Evolutionary conservation across 2,797 vertebrate genomes (phyloP), one percentile per base, ranked within the genome.

Genomic region (Gallinago stenura): DNA sequence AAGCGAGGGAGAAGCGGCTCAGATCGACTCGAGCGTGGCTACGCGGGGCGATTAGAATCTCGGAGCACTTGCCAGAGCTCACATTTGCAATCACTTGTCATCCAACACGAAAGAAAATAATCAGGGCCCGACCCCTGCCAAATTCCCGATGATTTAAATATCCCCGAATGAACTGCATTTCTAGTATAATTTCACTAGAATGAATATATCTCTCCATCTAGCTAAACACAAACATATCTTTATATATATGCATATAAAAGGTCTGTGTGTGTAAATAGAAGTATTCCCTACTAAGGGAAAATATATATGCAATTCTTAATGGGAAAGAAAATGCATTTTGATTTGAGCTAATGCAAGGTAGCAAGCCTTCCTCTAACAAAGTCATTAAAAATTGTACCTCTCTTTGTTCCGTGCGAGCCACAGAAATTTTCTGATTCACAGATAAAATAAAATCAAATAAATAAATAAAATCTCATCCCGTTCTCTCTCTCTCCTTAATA

Each of bases 51-150:
- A 96, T 96, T 93, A 80, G 8, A 93, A 93, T 95, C 93, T 94
- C 43, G 30, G 43, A 83, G 92, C 92, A 28, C 62, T 94, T 95
- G 92, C 93, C 95, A 96, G 92, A 33, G 92, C 95, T 92, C 89
- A 6, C 89, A 85, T 93, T 96, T 96, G 93, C 96, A 93, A 95
- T 93, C 93, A 48, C 93, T 95, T 71, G 95, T 95, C 95, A 90
- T 96, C 92, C 94, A 54, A 35, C 19, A 92, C 96, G 50, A 75
- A 73, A 94, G 73, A 95, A 96, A 96, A 96, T 87, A 73, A 94
- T 78, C 92, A 93, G 66, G 87, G 89, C 95, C 89, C 72, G 95
- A 93, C 93, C 93, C 95, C 93, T 95, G 96, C 96, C 96, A 96
- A 93, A 94, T 89, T 86, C 72, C 37, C 91, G 15, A 2, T 6